phyloP scores from a whole-genome alignment of 2,797 vertebrate genomes.

The Chelon auratus region DNA sequence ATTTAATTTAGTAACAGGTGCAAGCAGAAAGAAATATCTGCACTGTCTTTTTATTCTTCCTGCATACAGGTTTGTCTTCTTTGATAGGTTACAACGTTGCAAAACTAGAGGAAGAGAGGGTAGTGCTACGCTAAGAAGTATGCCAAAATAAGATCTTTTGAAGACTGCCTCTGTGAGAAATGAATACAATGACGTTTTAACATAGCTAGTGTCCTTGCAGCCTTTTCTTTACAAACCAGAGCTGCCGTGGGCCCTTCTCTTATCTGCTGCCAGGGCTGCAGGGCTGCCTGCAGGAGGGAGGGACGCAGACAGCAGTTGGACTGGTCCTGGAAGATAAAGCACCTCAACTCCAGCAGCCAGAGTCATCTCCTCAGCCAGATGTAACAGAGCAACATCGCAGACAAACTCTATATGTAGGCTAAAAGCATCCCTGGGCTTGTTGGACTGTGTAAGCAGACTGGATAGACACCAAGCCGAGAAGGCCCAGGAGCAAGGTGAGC shows the following conservation, averaged over 20 bases:
- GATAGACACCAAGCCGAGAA: conserved; percentile 60
- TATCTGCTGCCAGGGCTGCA: conserved; percentile 80
- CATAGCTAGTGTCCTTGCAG: conserved; percentile 42
- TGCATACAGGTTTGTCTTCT: neutral
- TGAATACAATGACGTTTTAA: conserved; percentile 38
- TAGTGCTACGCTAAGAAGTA: conserved; percentile 20
- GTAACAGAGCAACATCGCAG: conserved; percentile 44
- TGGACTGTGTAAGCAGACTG: conserved; percentile 56
- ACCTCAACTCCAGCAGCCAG: conserved; percentile 56
- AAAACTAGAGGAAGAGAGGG: neutral
- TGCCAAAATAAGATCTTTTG: conserved; percentile 28
- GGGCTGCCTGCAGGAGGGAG: conserved; percentile 73
- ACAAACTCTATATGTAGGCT: conserved; percentile 58
- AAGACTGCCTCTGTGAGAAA: conserved; percentile 35
- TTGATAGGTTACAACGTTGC: neutral
- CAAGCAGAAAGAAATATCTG: neutral
- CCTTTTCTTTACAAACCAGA: conserved; percentile 59
- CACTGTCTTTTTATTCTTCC: neutral
- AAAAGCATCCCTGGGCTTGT: conserved; percentile 64
- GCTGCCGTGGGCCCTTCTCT: conserved; percentile 68
- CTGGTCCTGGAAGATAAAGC: conserved; percentile 84
- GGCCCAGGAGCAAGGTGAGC: conserved; percentile 63
- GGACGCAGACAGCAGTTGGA: conserved; percentile 76
- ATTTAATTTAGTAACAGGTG: neutral
- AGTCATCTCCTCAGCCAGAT: conserved; percentile 62